Evolutionary conservation across 2,113 vertebrate genomes (phyloP), one percentile per base, ranked within the genome.

Genomic region (Formicarius rufipectus): DNA sequence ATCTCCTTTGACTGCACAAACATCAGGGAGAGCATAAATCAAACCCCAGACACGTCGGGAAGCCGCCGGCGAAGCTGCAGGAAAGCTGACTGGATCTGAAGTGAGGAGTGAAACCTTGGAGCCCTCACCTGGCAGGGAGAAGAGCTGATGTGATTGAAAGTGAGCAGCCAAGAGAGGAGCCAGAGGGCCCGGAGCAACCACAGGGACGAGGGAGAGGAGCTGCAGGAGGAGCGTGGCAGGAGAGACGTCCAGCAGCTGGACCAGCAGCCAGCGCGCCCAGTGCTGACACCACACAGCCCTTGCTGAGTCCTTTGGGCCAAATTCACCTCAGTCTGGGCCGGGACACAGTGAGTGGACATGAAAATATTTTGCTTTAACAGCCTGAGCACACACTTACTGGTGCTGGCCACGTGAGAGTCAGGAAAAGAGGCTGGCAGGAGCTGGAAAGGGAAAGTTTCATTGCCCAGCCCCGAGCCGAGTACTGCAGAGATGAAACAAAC

Each of bases 51-150:
- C 53, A 0, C 0, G 2, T 24, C 18, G 2, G 87, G n/a, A 69
- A 83, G 88, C 59, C 5, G 6, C 66, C 5, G 3, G 27, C 59
- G 77, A 84, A 91, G 87, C 44, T 4, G 28, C 84, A 66, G 87
- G 73, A 92, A 95, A 87, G 81, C 87, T 49, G 88, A 73, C 45
- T 78, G 50, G 91, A 81, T 74, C 12, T 23, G 74, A 83, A 85
- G 89, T 35, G 93, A 95, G 93, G 89, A 89, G 74, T 4, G 74
- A 94, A 93, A 94, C 89, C 93, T 80, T 83, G 94, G 87, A 89
- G 91, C 78, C 81, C 85, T 74, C 89, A 80, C 92, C 84, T 0
- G 3, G 74, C 11, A 1, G 53, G 82, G 37, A 3, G 1, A 14
- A 21, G 79, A 69, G 42, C 89, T 93, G 93, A 95, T 56, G 63